Percentiles rank a stretch among this genome's conserved stretches.
phyloP scores from a whole-genome alignment of 2,888 invertebrate species.

The Alviniconcha strummeri region DNA sequence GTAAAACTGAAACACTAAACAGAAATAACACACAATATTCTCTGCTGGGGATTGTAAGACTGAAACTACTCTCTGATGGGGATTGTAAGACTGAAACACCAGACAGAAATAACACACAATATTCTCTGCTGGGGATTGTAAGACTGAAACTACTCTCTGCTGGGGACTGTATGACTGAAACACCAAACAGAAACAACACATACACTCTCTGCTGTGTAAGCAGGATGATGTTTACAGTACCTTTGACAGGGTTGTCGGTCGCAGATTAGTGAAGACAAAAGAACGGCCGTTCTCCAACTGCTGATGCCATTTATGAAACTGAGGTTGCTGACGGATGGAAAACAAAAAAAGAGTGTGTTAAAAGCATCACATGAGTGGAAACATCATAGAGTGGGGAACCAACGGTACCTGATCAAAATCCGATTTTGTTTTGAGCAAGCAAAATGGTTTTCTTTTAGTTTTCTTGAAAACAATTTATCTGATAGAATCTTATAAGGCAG shows the following conservation, averaged over 20 bases:
- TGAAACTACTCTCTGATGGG: not conserved
- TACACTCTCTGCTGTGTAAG: constrained; percentile 15
- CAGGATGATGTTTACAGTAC: not conserved
- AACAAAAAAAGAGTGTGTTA: not conserved
- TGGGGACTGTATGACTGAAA: too few species aligned
- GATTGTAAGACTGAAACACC: not conserved
- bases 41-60: constrained; percentile 4
- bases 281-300: not conserved
- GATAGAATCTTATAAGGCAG: too few species aligned
- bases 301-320: constrained; percentile 17
- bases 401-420: too few species aligned
- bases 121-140: not conserved
- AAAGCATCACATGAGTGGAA: too few species aligned
- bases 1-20: too few species aligned
- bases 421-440: too few species aligned
- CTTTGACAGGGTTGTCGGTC: constrained; percentile 20
- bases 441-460: too few species aligned
- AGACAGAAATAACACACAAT: too few species aligned
- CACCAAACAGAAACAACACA: not conserved
- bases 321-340: not conserved
- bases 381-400: too few species aligned
- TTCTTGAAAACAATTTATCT: too few species aligned
- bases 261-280: constrained; percentile 16
- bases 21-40: not conserved
- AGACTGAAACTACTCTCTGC: not conserved